Percentiles rank a stretch among this genome's conserved stretches.
Evolutionary conservation across 2,888 invertebrate genomes (phyloP).

Genomic region (Salticus scenicus): DNA sequence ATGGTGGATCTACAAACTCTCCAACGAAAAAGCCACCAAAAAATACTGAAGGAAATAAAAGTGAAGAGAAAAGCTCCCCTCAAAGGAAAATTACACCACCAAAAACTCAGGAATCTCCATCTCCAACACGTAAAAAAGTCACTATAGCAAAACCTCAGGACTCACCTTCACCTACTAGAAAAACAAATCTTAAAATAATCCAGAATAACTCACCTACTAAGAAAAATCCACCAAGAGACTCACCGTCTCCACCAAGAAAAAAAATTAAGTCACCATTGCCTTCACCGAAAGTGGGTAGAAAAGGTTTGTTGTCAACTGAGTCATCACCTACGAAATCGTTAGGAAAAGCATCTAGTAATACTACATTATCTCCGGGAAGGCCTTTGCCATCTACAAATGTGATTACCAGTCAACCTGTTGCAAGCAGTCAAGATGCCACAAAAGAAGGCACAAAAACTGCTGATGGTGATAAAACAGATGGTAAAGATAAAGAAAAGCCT

Average conservation of each 20-base stretch:
- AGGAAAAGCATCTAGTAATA: slow-evolving; percentile 17
- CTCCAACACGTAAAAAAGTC: slow-evolving; percentile 29
- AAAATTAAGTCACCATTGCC: slow-evolving; percentile 36
- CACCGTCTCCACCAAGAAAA: slow-evolving; percentile 58
- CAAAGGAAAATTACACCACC: slow-evolving; percentile 21
- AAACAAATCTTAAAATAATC: slow-evolving; percentile 5
- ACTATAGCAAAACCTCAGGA: not conserved
- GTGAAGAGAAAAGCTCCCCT: slow-evolving; percentile 35
- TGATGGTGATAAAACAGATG: slow-evolving; percentile 5
- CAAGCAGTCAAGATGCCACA: not conserved
- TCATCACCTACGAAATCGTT: slow-evolving; percentile 40
- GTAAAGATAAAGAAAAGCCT: slow-evolving; percentile 25
- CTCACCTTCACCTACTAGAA: slow-evolving; percentile 19
- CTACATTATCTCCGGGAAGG: slow-evolving; percentile 31
- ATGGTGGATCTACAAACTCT: slow-evolving; percentile 12
- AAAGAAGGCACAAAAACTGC: slow-evolving; percentile 13
- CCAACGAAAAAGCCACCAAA: slow-evolving; percentile 33
- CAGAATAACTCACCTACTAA: slow-evolving; percentile 6
- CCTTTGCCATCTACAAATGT: slow-evolving; percentile 37
- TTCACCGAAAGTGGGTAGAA: slow-evolving; percentile 43
- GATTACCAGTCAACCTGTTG: slow-evolving; percentile 3
- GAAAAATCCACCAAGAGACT: not conserved
- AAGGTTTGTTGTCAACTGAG: slow-evolving; percentile 18
- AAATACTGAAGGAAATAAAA: slow-evolving; percentile 25
- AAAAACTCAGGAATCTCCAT: slow-evolving; percentile 52